These are phyloP conservation scores for Patella vulgata DNA, from an alignment of 1,140 invertebrate species.

Conservation along the genomic window DNA sequence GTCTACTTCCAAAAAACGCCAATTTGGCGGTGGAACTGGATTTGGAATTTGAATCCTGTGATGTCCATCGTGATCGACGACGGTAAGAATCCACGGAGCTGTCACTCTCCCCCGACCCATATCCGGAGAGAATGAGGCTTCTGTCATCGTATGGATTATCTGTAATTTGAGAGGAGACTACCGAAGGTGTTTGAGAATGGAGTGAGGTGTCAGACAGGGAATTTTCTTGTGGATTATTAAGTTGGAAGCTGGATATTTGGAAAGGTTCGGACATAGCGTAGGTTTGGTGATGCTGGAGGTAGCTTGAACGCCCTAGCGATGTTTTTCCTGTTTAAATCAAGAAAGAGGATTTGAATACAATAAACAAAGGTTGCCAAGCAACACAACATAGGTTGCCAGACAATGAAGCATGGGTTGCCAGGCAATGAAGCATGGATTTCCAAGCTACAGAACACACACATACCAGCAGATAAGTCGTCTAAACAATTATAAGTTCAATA, in stretches of 20 bases:
- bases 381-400: no score
- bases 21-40: no score
- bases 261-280: not conserved
- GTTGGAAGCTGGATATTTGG: not conserved
- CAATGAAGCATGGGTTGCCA: no score
- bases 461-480: no score
- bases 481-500: no score
- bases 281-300: constrained; percentile 8
- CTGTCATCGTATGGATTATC: constrained; percentile 26
- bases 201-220: constrained; percentile 13
- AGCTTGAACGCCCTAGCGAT: constrained; percentile 3
- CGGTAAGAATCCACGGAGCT: constrained; percentile 18
- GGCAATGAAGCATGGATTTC: no score
- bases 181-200: constrained; percentile 8
- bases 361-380: no score
- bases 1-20: constrained; percentile 13
- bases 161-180: constrained; percentile 23
- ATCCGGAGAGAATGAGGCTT: constrained; percentile 8
- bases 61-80: no score
- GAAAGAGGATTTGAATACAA: no score
- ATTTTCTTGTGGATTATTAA: not conserved
- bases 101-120: constrained; percentile 20
- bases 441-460: no score
- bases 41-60: no score
- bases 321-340: not conserved